Percentiles rank a stretch among this genome's conserved stretches.
These are phyloP conservation scores for Psix sp. DNA, from an alignment of 1,140 invertebrate genomes.

Conservation along the genomic window DNA sequence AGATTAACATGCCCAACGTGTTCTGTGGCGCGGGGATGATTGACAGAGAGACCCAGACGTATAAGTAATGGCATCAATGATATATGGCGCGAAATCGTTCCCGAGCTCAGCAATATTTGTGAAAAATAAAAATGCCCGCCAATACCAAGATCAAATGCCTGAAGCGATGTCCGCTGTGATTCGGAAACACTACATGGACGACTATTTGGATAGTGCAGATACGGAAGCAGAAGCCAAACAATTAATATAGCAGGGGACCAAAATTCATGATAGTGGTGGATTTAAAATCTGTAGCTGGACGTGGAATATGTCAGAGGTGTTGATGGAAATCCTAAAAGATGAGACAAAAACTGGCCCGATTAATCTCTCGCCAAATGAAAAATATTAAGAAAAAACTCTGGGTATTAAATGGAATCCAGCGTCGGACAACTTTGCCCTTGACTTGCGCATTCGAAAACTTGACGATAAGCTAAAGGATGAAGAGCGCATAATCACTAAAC, in stretches of 20 bases:
- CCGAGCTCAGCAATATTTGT: constrained; percentile 62
- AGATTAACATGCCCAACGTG: constrained; percentile 58
- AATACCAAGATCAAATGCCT: constrained; percentile 7
- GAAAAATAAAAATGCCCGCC: constrained; percentile 47
- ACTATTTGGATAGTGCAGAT: constrained; percentile 33
- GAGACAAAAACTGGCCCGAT: too few species aligned
- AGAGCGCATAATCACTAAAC: constrained; percentile 55
- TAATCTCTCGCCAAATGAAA: too few species aligned
- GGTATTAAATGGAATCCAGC: constrained; percentile 23
- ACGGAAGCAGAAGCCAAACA: constrained; percentile 3
- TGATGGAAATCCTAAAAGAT: too few species aligned
- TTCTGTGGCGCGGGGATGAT: constrained; percentile 60
- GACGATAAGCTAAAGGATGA: not conserved
- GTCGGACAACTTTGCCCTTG: constrained; percentile 6
- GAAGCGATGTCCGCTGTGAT: constrained; percentile 11
- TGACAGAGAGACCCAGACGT: constrained; percentile 59
- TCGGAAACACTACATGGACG: constrained; percentile 48
- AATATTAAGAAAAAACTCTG: constrained; percentile 11
- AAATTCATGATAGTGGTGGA: constrained; percentile 14
- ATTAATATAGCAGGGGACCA: not conserved
- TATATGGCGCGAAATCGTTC: constrained; percentile 65
- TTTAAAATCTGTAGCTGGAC: constrained; percentile 35
- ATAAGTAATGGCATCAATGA: constrained; percentile 65
- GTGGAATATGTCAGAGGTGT: constrained; percentile 4
- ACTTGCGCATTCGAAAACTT: not conserved